Percentiles rank a stretch among this genome's conserved stretches.
phyloP scores from a whole-genome alignment of 1,140 invertebrate genomes.

The Caenorhabditis elegans region DNA sequence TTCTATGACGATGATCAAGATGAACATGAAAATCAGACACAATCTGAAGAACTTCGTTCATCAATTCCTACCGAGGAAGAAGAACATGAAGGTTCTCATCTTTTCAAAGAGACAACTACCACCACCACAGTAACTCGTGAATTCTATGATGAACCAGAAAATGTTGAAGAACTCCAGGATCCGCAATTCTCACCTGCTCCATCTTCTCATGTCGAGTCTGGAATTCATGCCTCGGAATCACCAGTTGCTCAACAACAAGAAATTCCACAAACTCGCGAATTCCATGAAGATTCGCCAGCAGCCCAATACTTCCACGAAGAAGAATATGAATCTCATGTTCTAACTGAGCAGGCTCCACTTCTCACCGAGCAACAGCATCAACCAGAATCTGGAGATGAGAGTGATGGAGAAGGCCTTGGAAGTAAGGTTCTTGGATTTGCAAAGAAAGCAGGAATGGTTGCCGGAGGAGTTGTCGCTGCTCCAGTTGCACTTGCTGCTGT shows the following conservation, averaged over 20 bases:
- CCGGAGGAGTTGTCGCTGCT: slow-evolving; percentile 41
- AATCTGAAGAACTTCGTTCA: neutral
- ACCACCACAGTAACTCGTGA: neutral
- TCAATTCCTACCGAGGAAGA: neutral
- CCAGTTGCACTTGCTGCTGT: slow-evolving; percentile 41
- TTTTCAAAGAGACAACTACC: neutral
- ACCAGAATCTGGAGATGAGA: neutral
- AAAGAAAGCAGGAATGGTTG: slow-evolving; percentile 43
- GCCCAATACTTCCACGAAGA: neutral
- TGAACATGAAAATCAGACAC: too few relatives aligned
- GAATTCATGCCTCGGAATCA: too few relatives aligned
- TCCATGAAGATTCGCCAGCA: neutral
- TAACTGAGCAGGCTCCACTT: neutral
- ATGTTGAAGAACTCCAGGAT: neutral
- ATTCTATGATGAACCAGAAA: neutral
- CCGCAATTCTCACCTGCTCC: too few relatives aligned
- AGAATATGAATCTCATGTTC: neutral
- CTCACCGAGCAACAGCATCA: neutral
- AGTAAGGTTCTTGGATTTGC: slow-evolving; percentile 36
- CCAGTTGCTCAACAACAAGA: too few relatives aligned
- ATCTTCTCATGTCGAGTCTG: too few relatives aligned
- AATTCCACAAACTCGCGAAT: too few relatives aligned
- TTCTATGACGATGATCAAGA: neutral
- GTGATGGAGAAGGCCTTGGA: slow-evolving; percentile 31
- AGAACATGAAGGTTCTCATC: too few relatives aligned